Base-by-base conservation (phyloP, 2,797 vertebrate species). In the Caiman crocodilus region DNA sequence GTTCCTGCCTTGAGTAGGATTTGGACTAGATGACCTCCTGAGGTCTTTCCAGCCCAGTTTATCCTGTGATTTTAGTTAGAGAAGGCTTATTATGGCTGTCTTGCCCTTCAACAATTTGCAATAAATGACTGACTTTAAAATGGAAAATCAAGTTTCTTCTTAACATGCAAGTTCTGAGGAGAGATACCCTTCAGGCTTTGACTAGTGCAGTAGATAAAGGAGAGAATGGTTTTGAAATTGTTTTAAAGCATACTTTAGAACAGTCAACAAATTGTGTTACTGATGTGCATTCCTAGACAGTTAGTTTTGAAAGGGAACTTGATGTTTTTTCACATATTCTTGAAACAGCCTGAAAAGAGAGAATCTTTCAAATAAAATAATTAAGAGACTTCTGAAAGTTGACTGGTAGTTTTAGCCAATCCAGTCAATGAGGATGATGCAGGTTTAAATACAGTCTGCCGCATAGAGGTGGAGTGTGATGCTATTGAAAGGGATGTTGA, bases 311-410 rank as follows among this genome's bases (percentile, higher is more conserved):
- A 92, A 88, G 21, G 14, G 88, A 90, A 79, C 4, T 30, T 14
- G 20, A 13, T 78, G 63, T 15, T 60, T 67, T 73, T n/a, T 57
- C 75, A 74, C 77, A 59, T 86, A 55, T 25, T 82, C 76, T 5
- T 42, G 35, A 25, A 21, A 59, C 16, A 77, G 28, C 58, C 64
- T 85, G 57, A 80, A 94, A 87, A 78, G 6, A 0, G 57, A 63
- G 17, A 63, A 13, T 87, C 57, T 17, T 85, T 87, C 64, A 87
- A 69, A 64, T 84, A 82, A 63, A 90, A 58, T 90, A 75, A 75
- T 77, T 35, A 77, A 82, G 14, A n/a, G 42, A 55, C 83, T 58
- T 82, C 18, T 30, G 65, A 71, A 89, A 59, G 59, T 21, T 10
- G 15, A 63, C 85, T 50, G 6, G 14, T 85, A 83, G 91, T 84